phyloP scores from a whole-genome alignment of 2,888 invertebrate species.

The Drosophila macrospina region DNA sequence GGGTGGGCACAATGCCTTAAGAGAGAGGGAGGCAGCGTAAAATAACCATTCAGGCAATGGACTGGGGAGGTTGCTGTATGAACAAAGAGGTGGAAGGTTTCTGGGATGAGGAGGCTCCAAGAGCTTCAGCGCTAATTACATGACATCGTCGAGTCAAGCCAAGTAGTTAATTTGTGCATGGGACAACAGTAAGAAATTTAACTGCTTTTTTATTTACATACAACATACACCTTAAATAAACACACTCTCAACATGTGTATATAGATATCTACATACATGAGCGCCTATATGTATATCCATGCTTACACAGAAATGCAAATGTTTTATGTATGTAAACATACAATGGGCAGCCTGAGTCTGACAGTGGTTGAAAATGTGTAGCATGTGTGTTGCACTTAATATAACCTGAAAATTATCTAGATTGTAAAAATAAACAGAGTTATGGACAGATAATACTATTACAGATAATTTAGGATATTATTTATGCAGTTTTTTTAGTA shows the following conservation, averaged over 20 bases:
- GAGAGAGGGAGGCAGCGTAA: constrained; percentile 22
- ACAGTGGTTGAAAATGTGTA: constrained; percentile 30
- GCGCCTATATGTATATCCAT: background rate
- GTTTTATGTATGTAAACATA: constrained; percentile 18
- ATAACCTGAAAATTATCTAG: background rate
- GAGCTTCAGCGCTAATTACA: constrained; percentile 58
- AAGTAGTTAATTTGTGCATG: constrained; percentile 73
- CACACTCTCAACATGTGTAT: constrained; percentile 19
- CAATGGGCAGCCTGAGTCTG: background rate
- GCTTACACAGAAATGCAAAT: constrained; percentile 14
- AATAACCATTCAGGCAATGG: constrained; percentile 56
- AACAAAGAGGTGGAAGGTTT: constrained; percentile 4
- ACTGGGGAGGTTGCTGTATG: constrained; percentile 11
- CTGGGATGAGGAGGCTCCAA: constrained; percentile 18
- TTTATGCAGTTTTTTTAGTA: too few relatives aligned
- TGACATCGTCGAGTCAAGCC: constrained; percentile 70
- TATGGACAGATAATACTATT: background rate
- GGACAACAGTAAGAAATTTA: constrained; percentile 49
- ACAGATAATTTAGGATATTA: background rate
- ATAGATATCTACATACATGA: background rate
- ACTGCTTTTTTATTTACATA: constrained; percentile 52
- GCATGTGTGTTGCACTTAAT: constrained; percentile 14
- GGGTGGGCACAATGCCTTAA: constrained; percentile 53
- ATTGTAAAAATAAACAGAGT: background rate
- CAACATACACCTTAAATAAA: constrained; percentile 43